Base-by-base conservation (phyloP, 2,113 vertebrate species). In the Myodes glareolus region DNA sequence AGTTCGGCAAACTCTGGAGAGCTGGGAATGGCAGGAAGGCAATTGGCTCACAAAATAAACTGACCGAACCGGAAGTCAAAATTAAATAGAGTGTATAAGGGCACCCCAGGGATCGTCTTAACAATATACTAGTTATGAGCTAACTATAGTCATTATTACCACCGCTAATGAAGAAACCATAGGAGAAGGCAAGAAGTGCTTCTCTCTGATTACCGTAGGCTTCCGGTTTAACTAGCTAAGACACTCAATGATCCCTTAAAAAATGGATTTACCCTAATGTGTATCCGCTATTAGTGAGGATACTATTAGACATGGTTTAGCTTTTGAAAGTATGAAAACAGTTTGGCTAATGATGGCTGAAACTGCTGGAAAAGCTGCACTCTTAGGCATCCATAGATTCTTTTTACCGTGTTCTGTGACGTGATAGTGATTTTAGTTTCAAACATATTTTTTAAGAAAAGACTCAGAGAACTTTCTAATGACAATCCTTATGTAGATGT, bases 271-370 rank as follows among this genome's bases (percentile, higher is more conserved):
- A 96, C 65, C 97, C 92, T 84, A 98, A 97, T 95, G 82, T 70
- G 42, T 94, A 70, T 89, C 70, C 88, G 23, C 78, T 97, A 93
- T 95, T 97, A 96, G 94, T 36, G 55, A 96, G 75, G 89, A 97
- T 90, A 88, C 65, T 92, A 98, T 97, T 97, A 96, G 95, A 94
- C 97, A 97, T 97, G 96, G 96, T 96, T 93, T 97, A 97, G 96
- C 85, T 88, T 96, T 91, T 93, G 81, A 94, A 97, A 97, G 89
- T 92, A 87, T 84, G 89, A 93, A 95, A 96, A 94, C 68, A 85
- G 73, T 97, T 97, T 94, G 91, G 95, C 81, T 98, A 97, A 97
- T 95, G 95, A 93, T 92, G 90, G 90, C 96, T 97, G 78, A 96
- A 95, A 95, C 92, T 97, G 91, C 72, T 80, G 86, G 55, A 93